A percentile compares a stretch with the other conserved stretches of the same genome.
These are phyloP conservation scores for Mixornis gularis DNA, from an alignment of 2,113 vertebrate species.

Conservation along the genomic window DNA sequence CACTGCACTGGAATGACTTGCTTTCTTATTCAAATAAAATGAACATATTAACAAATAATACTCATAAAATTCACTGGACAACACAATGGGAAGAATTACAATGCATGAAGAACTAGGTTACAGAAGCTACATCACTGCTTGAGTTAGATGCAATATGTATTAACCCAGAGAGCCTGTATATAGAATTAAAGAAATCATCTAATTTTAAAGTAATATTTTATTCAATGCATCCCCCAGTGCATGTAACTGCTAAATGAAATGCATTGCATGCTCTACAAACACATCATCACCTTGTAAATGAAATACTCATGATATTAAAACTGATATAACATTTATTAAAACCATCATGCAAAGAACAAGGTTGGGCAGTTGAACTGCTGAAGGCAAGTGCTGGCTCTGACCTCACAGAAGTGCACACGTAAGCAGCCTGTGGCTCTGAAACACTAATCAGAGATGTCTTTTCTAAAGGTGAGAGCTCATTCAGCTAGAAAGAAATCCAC, in stretches of 20 bases:
- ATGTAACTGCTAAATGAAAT: conserved; percentile 67
- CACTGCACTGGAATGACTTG: conserved; percentile 11
- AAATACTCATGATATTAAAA: conserved; percentile 66
- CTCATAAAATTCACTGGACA: conserved; percentile 46
- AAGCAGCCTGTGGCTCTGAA: neutral
- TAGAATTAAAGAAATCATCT: conserved; percentile 60
- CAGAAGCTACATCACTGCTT: conserved; percentile 8
- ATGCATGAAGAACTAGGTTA: conserved; percentile 39
- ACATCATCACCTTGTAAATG: conserved; percentile 64
- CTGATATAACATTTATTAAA: conserved; percentile 66
- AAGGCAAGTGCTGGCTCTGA: neutral
- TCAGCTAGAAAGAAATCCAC: neutral
- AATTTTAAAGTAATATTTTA: conserved; percentile 63
- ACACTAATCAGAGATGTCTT: neutral
- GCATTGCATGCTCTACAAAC: conserved; percentile 47
- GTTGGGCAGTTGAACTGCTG: conserved; percentile 2
- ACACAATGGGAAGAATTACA: conserved; percentile 26
- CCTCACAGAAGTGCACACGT: neutral
- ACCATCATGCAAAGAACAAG: conserved; percentile 38
- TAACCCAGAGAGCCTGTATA: conserved; percentile 17
- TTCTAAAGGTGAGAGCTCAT: neutral
- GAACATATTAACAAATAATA: conserved; percentile 27
- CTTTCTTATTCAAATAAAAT: conserved; percentile 31
- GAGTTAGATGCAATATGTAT: conserved; percentile 49
- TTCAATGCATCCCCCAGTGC: conserved; percentile 61